phyloP scores from a whole-genome alignment of 1,140 invertebrate genomes.

The Aradophagus sp. region DNA sequence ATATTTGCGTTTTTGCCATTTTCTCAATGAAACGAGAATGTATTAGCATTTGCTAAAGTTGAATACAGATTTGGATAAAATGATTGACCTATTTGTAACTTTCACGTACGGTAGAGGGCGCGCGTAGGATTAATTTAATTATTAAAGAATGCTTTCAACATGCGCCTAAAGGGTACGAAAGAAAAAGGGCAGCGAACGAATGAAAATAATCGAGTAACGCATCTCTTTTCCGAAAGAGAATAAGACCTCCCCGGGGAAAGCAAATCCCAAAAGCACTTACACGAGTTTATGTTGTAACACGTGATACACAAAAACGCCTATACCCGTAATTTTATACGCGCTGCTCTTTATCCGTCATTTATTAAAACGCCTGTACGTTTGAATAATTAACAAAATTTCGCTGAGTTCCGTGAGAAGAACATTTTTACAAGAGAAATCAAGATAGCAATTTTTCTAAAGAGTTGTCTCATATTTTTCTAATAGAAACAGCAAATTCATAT shows the following conservation, averaged over 20 bases:
- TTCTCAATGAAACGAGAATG: background rate
- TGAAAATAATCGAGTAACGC: conserved; percentile 54
- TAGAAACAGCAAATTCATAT: too few relatives aligned
- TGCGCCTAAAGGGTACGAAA: conserved; percentile 41
- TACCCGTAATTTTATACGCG: conserved; percentile 51
- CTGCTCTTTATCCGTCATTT: conserved; percentile 33
- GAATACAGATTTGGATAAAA: conserved; percentile 20
- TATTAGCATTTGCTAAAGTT: too few relatives aligned
- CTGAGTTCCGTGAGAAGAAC: too few relatives aligned
- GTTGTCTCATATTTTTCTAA: too few relatives aligned
- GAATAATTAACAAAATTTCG: too few relatives aligned
- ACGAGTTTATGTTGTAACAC: conserved; percentile 26
- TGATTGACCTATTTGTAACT: conserved; percentile 45
- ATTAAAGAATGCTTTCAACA: conserved; percentile 58
- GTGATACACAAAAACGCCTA: conserved; percentile 29
- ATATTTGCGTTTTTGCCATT: too few relatives aligned
- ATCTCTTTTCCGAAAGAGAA: conserved; percentile 42
- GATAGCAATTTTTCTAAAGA: too few relatives aligned
- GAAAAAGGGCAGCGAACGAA: conserved; percentile 44
- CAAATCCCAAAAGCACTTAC: conserved; percentile 50
- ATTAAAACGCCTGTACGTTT: conserved; percentile 2
- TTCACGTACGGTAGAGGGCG: conserved; percentile 25
- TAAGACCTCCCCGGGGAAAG: conserved; percentile 45
- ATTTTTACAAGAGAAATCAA: too few relatives aligned
- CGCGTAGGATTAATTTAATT: conserved; percentile 49